These are phyloP conservation scores for Caenorhabditis sp. DNA, from an alignment of 2,888 invertebrate genomes.

Conservation along the genomic window DNA sequence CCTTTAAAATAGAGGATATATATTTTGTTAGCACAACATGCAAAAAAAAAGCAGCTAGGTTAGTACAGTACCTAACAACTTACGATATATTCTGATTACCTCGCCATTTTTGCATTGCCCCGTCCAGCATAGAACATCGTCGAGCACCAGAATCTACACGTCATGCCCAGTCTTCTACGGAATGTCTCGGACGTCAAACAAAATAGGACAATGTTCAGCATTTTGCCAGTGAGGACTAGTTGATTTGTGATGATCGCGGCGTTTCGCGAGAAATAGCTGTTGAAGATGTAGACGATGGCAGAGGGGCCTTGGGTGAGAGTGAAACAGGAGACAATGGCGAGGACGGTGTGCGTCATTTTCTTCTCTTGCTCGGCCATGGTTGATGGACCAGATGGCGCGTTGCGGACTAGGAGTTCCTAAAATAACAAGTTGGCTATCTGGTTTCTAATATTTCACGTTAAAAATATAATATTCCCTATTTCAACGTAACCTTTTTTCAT, in stretches of 20 bases:
- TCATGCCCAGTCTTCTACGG: slow-evolving; percentile 55
- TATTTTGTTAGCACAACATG: too few species aligned
- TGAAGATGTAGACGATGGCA: slow-evolving; percentile 44
- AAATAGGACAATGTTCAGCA: slow-evolving; percentile 67
- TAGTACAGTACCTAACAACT: neutral
- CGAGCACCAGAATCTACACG: slow-evolving; percentile 46
- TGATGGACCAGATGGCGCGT: slow-evolving; percentile 30
- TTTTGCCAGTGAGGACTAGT: slow-evolving; percentile 61
- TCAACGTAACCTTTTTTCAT: too few species aligned
- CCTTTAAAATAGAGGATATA: too few species aligned
- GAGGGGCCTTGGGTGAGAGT: slow-evolving; percentile 57
- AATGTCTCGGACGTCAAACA: slow-evolving; percentile 66
- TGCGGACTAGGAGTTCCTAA: slow-evolving; percentile 42
- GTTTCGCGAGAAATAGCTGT: slow-evolving; percentile 35
- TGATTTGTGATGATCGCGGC: slow-evolving; percentile 46
- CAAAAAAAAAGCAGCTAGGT: neutral
- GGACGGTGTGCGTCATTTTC: slow-evolving; percentile 55
- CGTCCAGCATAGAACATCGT: slow-evolving; percentile 38
- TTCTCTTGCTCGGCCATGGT: slow-evolving; percentile 53
- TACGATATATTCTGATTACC: slow-evolving; percentile 20
- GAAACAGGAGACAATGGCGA: slow-evolving; percentile 59
- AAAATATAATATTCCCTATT: too few species aligned
- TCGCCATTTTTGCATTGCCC: slow-evolving; percentile 21
- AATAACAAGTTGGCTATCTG: neutral
- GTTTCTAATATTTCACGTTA: too few species aligned